Evolutionary conservation across 2,113 vertebrate genomes (phyloP).

Genomic region (Tachysurus fulvidraco): DNA sequence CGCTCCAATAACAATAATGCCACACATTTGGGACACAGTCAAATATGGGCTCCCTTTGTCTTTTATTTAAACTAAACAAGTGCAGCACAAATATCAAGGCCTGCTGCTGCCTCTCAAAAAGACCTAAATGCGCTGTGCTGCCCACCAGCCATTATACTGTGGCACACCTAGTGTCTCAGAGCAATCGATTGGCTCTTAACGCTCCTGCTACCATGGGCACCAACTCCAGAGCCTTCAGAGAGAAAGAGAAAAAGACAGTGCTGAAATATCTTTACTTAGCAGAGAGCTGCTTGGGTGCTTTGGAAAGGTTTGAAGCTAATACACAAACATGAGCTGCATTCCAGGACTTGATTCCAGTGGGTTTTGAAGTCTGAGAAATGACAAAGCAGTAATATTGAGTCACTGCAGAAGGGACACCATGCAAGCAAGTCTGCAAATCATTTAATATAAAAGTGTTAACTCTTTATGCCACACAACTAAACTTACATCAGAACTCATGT

Average conservation of each 20-base stretch:
- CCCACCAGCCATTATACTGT: slow-evolving; percentile 50
- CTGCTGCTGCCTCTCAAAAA: slow-evolving; percentile 31
- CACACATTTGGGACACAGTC: not conserved
- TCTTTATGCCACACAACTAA: not conserved
- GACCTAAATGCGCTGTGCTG: slow-evolving; percentile 41
- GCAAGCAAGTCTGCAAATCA: not conserved
- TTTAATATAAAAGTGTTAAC: not conserved
- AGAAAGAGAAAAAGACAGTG: not conserved
- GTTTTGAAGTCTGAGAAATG: not conserved
- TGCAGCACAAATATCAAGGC: slow-evolving; percentile 16
- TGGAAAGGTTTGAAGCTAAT: slow-evolving; percentile 51
- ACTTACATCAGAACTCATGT: not conserved
- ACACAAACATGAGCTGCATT: slow-evolving; percentile 47
- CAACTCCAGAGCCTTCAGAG: slow-evolving; percentile 30
- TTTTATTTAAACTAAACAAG: not conserved
- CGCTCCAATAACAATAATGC: not conserved
- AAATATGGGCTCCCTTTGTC: not conserved
- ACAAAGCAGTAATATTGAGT: slow-evolving; percentile 13
- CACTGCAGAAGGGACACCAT: not conserved
- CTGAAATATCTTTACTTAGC: slow-evolving; percentile 54
- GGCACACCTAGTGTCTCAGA: not conserved
- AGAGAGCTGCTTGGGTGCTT: slow-evolving; percentile 46
- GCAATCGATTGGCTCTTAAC: slow-evolving; percentile 26
- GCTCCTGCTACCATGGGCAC: not conserved
- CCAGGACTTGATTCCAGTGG: slow-evolving; percentile 35